phyloP scores from a whole-genome alignment of 2,888 invertebrate species.

The Eristalis intricaria region DNA sequence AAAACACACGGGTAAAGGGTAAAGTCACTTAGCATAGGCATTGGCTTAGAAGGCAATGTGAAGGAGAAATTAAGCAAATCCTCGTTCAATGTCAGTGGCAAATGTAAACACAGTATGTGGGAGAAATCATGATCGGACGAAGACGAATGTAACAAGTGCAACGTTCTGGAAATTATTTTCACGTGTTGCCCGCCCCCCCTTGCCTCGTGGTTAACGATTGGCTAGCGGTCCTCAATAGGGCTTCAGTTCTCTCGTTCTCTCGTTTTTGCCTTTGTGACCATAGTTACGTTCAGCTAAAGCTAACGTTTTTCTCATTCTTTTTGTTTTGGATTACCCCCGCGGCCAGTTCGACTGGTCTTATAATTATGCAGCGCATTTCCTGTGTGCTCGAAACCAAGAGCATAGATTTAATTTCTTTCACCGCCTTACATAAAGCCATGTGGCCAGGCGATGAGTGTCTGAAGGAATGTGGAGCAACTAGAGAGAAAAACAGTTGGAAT shows the following conservation, averaged over 20 bases:
- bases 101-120: conserved; percentile 15
- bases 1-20: background rate
- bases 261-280: conserved; percentile 32
- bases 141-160: conserved; percentile 55
- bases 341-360: background rate
- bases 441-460: background rate
- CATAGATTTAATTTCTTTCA: conserved; percentile 56
- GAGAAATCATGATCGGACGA: conserved; percentile 50
- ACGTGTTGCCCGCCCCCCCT: conserved; percentile 31
- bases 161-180: conserved; percentile 66
- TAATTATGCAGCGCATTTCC: conserved; percentile 43
- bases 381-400: conserved; percentile 17
- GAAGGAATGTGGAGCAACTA: conserved; percentile 2
- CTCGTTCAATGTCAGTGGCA: conserved; percentile 52
- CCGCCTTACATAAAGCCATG: conserved; percentile 48
- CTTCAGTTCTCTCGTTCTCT: conserved; percentile 36
- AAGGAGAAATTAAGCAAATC: conserved; percentile 40
- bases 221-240: conserved; percentile 24
- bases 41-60: conserved; percentile 22
- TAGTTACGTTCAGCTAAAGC: background rate
- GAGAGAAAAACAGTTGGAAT: background rate
- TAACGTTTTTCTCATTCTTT: background rate
- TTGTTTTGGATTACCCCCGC: conserved; percentile 6
- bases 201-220: conserved; percentile 41
- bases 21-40: background rate